Conservation (phyloP, 2,113 vertebrate genomes). For the Hippoglossus stenolepis region DNA sequence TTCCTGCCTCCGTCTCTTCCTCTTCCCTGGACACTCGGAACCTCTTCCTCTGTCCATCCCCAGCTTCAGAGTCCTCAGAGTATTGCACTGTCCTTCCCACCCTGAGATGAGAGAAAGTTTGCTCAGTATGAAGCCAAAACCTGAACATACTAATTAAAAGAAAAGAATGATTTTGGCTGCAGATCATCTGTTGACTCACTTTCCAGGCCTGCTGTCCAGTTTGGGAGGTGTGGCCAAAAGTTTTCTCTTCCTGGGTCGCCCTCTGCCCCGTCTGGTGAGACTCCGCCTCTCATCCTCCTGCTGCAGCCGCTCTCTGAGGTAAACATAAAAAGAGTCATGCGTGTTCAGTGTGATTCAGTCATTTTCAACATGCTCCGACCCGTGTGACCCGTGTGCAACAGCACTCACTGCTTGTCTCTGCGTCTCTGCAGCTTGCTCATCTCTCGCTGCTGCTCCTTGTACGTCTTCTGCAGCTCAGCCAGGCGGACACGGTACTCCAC, state of each 20-base stretch:
- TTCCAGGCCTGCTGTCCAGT: constrained; percentile 90
- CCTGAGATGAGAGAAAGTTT: constrained; percentile 75
- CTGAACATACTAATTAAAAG: not conserved
- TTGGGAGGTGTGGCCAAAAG: constrained; percentile 89
- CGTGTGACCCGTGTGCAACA: not conserved
- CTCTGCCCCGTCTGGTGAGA: constrained; percentile 91
- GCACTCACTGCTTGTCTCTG: constrained; percentile 91
- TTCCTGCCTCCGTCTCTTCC: constrained; percentile 81
- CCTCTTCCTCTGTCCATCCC: constrained; percentile 88
- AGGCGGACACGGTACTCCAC: constrained; percentile 93
- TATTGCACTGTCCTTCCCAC: constrained; percentile 87
- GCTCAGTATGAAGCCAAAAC: not conserved
- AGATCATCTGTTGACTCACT: constrained; percentile 80
- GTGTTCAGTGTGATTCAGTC: constrained; percentile 54
- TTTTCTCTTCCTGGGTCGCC: constrained; percentile 96
- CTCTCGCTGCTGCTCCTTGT: constrained; percentile 96
- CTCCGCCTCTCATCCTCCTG: constrained; percentile 93
- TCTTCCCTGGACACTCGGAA: constrained; percentile 86
- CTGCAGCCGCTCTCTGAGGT: constrained; percentile 75
- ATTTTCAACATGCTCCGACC: not conserved
- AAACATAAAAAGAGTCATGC: not conserved
- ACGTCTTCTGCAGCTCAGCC: constrained; percentile 92
- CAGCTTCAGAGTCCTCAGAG: constrained; percentile 91
- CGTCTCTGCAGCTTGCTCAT: constrained; percentile 92
- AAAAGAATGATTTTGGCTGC: not conserved